Evolutionary conservation across 1,140 invertebrate species (phyloP), one percentile per base, ranked within the genome.

Genomic region (Drosophila takahashii): DNA sequence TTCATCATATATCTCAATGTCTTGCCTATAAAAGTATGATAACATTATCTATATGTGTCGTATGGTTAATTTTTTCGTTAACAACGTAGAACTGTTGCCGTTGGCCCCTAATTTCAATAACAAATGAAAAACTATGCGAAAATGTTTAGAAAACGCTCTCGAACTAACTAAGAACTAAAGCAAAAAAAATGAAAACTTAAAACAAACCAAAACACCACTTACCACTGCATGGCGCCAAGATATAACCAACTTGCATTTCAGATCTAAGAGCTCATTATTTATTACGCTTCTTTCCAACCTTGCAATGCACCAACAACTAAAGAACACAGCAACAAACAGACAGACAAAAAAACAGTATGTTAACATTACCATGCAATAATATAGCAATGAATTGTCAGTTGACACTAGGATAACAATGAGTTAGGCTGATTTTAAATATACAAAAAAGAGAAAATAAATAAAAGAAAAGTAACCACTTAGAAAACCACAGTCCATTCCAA

Each of bases 31-130:
- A 66, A 58, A 73, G 32, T 73, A 61, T 54, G 60, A 39, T 48
- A 65, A 56, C 51, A 70, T 66, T 71, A 58, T 81, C 48, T 81
- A 70, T 66, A 62, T 86, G 74, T 77, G 84, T 86, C 66, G 81
- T 86, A 85, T 83, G 74, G 65, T 70, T 70, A 70, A 34, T 45
- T 80, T 85, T 77, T 80, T 80, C 53, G 72, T 85, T 80, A 47
- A 72, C 47, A 77, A 60, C 59, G 79, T 81, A 77, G 79, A 81
- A 66, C 52, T 81, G 41, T 81, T 76, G 72, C 72, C 62, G 41
- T 60, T 70, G 59, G 52, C 51, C 69, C 34, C 32, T 34, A 77
- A 47, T 60, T 60, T 79, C 54, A 44, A 45, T 36, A 36, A 36
- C 62, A 58, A 61, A 53, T 16, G 16, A 47, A 66, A 27, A 50